phyloP scores from a whole-genome alignment of 2,888 invertebrate species.

The Gerosis bhagava region DNA sequence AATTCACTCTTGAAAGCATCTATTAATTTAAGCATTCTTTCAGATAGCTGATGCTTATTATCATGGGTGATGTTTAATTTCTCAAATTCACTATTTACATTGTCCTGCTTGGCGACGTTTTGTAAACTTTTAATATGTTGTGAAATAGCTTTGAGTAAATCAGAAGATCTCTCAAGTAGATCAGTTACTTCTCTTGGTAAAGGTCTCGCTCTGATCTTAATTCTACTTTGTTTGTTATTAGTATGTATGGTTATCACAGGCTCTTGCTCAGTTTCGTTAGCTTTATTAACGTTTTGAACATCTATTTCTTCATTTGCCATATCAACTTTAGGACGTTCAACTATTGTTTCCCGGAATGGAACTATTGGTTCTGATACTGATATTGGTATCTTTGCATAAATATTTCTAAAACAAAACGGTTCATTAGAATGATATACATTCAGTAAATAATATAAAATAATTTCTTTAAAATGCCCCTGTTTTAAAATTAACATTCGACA shows the following conservation, averaged over 20 bases:
- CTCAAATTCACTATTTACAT: constrained; percentile 54
- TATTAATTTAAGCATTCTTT: constrained; percentile 70
- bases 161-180: constrained; percentile 87
- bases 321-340: constrained; percentile 89
- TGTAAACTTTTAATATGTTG: constrained; percentile 69
- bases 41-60: constrained; percentile 56
- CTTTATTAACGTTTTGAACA: constrained; percentile 76
- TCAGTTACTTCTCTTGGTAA: constrained; percentile 87
- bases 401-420: constrained; percentile 65
- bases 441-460: too few relatives aligned
- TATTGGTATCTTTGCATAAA: constrained; percentile 93
- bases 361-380: constrained; percentile 97
- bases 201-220: constrained; percentile 90
- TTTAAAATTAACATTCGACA: too few relatives aligned
- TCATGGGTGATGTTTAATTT: constrained; percentile 50
- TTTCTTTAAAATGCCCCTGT: too few relatives aligned
- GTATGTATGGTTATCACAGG: constrained; percentile 84
- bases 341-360: constrained; percentile 96
- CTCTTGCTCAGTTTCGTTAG: constrained; percentile 68
- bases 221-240: constrained; percentile 86
- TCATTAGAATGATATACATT: too few relatives aligned
- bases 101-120: constrained; percentile 61
- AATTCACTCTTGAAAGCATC: constrained; percentile 81
- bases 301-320: constrained; percentile 94
- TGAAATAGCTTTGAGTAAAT: constrained; percentile 86